Base-by-base conservation (phyloP, 2,113 vertebrate genomes). In the Tringa solitaria region DNA sequence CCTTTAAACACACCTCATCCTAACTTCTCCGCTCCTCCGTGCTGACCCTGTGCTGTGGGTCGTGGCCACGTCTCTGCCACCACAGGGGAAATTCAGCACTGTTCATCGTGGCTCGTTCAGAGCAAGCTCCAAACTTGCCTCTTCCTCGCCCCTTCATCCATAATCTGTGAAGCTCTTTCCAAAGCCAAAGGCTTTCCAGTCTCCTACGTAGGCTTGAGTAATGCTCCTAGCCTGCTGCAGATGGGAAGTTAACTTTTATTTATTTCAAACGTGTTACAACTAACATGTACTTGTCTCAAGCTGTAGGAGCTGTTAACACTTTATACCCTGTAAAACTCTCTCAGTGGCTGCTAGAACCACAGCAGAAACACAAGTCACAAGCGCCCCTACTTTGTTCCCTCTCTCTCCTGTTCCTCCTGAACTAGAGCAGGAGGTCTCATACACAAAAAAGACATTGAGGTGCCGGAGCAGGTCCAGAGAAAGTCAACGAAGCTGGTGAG, bases 251-350 rank as follows among this genome's bases (percentile, higher is more conserved):
- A 84, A 59, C 69, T 89, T 80, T 48, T 76, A 68, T 85, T 91
- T 63, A 48, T 91, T 89, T 87, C 48, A 64, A 81, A 84, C 57
- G 3, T 84, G 69, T 89, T 95, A 68, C 30, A 61, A 77, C 84
- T 78, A 43, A 82, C 35, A 33, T 0, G 0, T 48, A 33, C 46
- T 74, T 90, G 73, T 95, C 84, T 86, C 2, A 18, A 75, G 46
- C 41, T 63, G 80, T 78, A 77, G 65, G 51, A 91, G 60, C 64
- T 93, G 30, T 87, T 90, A 88, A 75, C 10, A 3, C 51, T 75
- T 87, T 26, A 39, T 46, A 30, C 18, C 11, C 57, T 56, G 39
- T 63, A 73, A 95, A 96, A 51, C n/a, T 56, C 39, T 43, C 10
- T 32, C 18, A 3, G 21, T 24, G 74, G 59, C 64, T 72, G 9